Percentiles rank a stretch among this genome's conserved stretches.
Conservation (phyloP, 2,113 vertebrate species). For the Rutilus rutilus region DNA sequence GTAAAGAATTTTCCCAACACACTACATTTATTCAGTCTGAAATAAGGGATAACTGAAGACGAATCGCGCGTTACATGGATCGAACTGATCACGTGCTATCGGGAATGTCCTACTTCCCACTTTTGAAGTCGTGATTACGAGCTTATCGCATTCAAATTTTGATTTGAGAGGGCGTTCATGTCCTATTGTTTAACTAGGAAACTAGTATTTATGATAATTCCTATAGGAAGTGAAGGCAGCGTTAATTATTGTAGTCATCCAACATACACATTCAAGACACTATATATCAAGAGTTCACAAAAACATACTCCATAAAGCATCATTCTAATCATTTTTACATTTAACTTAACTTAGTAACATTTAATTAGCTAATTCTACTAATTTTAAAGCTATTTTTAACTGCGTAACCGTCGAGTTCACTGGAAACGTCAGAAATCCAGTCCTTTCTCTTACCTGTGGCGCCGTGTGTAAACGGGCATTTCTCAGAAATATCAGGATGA, state of each 20-base stretch:
- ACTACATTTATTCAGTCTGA: not conserved
- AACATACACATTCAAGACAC: not conserved
- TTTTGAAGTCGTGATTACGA: too few relatives aligned
- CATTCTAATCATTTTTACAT: not conserved
- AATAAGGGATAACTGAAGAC: not conserved
- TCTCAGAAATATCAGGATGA: constrained; percentile 9
- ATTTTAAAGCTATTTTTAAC: not conserved
- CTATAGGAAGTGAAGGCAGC: too few relatives aligned
- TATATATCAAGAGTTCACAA: not conserved
- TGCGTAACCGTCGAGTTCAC: not conserved
- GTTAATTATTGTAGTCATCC: too few relatives aligned
- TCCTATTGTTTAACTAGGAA: too few relatives aligned
- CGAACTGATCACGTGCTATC: not conserved
- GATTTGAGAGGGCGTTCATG: too few relatives aligned
- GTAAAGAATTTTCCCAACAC: not conserved
- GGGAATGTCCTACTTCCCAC: too few relatives aligned
- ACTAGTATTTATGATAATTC: too few relatives aligned
- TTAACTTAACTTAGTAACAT: too few relatives aligned
- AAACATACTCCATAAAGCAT: not conserved
- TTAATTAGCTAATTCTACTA: not conserved
- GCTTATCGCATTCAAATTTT: too few relatives aligned
- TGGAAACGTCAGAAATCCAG: not conserved
- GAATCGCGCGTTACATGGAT: not conserved
- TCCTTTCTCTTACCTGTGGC: constrained; percentile 40
- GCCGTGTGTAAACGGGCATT: constrained; percentile 25